Base-by-base conservation (phyloP, 2,888 invertebrate genomes). In the Macrophya annulata region DNA sequence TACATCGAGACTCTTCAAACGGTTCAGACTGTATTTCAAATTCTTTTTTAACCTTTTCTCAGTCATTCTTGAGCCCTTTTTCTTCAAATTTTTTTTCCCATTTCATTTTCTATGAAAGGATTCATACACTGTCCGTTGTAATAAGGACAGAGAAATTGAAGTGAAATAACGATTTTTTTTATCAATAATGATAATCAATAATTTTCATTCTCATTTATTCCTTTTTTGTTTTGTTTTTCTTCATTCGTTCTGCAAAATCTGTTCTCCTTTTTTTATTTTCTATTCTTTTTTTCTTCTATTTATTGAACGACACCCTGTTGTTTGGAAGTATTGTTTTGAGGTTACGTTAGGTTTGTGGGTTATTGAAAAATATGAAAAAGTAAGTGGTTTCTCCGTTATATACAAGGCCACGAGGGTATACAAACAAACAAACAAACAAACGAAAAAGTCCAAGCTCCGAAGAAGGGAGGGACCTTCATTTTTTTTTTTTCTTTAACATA, bases 381-480 rank as follows among this genome's bases (percentile, higher is more conserved):
- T 55, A 59, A 77, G 77, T 77, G 77, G 59, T 77, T 77, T 77
- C 31, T 77, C 37, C 37, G 77, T 55, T 21, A 62, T 48, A 48
- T 48, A 12, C 45, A n/a, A 31, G 31, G 31, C 31, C 51, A 55
- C 77, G 37, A 77, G 77, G 55, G 74, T 51, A 77, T 59, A 55
- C 77, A 77, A 77, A 55, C 77, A 17, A n/a, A 51, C 43, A 9
- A 4, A 43, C 51, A n/a, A 51, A 51, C 51, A 51, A 51, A 51
- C 51, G 17, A 31, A 31, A 3, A 74, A 77, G n/a, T 17, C 15
- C 15, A 77, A 77, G 77, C 55, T 77, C 31, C 12, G 55, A 55
- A 51, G 17, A 15, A 25, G 25, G 45, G 72, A 31, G 76, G n/a
- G 15, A 4, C 51, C 55, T 55, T 37, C 25, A n/a, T 9, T 76